Conservation (phyloP, 2,113 vertebrate species). For the Craseonycteris thonglongyai region DNA sequence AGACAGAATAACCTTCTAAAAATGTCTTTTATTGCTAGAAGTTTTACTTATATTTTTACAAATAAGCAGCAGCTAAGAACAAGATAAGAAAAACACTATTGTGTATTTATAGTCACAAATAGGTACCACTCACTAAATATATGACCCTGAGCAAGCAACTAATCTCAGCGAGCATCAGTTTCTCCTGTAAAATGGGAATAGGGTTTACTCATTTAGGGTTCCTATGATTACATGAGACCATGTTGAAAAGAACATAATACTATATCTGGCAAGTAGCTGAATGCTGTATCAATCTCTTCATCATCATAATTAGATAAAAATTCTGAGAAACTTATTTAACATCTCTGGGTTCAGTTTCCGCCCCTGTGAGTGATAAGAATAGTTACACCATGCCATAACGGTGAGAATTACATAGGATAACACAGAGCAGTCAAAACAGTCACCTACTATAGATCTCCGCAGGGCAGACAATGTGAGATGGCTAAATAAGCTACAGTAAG, state of each 20-base stretch:
- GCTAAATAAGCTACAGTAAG: not conserved
- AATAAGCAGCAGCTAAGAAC: not conserved
- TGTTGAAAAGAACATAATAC: not conserved
- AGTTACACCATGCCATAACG: not conserved
- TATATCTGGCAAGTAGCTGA: not conserved
- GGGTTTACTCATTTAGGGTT: not conserved
- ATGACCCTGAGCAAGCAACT: not conserved
- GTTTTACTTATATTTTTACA: not conserved
- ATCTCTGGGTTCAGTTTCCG: not conserved
- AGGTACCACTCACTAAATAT: not conserved
- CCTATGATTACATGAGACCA: not conserved
- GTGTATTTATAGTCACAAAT: not conserved
- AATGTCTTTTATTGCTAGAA: not conserved
- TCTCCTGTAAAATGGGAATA: not conserved
- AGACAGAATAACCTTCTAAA: not conserved
- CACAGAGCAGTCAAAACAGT: not conserved
- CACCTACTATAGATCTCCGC: not conserved
- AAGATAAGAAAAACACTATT: not conserved
- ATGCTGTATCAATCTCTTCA: not conserved
- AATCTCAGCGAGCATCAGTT: not conserved
- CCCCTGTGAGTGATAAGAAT: not conserved
- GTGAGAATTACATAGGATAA: not conserved
- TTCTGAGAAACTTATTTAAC: not conserved
- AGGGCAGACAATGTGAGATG: not conserved
- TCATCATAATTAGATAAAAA: not conserved